A percentile compares a stretch with the other conserved stretches of the same genome.
Evolutionary conservation across 2,113 vertebrate genomes (phyloP).

Genomic region (Oceanodroma tethys): DNA sequence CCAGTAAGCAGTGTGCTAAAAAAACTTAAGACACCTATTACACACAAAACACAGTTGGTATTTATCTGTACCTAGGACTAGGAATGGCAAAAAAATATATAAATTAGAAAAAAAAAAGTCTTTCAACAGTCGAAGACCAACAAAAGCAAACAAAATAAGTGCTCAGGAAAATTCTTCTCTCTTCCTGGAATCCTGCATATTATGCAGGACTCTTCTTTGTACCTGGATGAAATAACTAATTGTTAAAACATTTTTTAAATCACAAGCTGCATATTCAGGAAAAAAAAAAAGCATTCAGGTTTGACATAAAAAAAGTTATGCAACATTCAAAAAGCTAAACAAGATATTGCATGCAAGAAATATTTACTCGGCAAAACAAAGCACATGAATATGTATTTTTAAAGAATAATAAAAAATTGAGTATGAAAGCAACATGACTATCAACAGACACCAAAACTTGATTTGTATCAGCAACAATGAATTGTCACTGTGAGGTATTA

Average conservation of each 20-base stretch:
- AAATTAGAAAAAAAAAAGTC: neutral
- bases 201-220: neutral
- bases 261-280: neutral
- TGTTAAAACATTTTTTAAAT: neutral
- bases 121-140: neutral
- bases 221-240: neutral
- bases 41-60: neutral
- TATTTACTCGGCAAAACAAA: neutral
- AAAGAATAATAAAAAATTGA: neutral
- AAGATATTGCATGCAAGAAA: neutral
- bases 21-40: neutral
- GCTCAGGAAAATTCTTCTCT: neutral
- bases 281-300: neutral
- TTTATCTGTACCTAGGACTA: neutral
- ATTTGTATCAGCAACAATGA: neutral
- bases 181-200: neutral
- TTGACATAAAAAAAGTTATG: neutral
- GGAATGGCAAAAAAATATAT: fast-evolving
- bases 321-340: neutral
- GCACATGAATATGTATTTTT: neutral
- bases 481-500: neutral
- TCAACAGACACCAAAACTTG: neutral
- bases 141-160: neutral
- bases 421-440: neutral
- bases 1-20: neutral